A percentile compares a stretch with the other conserved stretches of the same genome.
phyloP scores from a whole-genome alignment of 2,888 invertebrate genomes.

The Dicyrtoma fusca region DNA sequence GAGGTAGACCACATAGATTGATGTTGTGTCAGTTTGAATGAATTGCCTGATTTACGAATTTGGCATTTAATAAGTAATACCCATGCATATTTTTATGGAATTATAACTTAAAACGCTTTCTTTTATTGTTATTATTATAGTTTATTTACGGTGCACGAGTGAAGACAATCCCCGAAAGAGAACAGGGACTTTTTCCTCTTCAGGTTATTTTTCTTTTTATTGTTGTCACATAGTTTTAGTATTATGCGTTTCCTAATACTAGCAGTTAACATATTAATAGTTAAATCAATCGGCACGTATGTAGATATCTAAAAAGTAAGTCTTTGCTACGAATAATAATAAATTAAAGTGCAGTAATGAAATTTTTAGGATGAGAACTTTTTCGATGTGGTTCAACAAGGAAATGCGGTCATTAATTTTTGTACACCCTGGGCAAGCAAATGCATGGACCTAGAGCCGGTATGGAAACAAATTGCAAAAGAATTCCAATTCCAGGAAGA shows the following conservation, averaged over 20 bases:
- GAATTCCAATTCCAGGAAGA: slow-evolving; percentile 67
- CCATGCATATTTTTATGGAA: too few species aligned
- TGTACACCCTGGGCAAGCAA: slow-evolving; percentile 87
- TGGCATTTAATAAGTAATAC: too few species aligned
- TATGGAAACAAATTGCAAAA: slow-evolving; percentile 80
- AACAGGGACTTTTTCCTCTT: slow-evolving; percentile 71
- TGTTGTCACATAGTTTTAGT: too few species aligned
- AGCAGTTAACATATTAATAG: too few species aligned
- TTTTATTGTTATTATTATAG: slow-evolving; percentile 18
- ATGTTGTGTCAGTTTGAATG: background rate
- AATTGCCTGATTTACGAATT: background rate
- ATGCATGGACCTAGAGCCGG: slow-evolving; percentile 69
- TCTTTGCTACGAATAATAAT: too few species aligned
- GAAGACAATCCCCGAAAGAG: slow-evolving; percentile 64
- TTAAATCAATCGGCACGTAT: too few species aligned
- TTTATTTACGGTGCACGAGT: slow-evolving; percentile 54
- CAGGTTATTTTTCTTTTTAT: too few species aligned
- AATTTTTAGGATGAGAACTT: slow-evolving; percentile 78
- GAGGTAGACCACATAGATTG: slow-evolving; percentile 39
- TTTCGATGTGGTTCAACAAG: slow-evolving; percentile 70
- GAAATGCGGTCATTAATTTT: slow-evolving; percentile 87
- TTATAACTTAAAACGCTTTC: background rate
- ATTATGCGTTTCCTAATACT: too few species aligned
- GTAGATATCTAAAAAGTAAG: too few species aligned
- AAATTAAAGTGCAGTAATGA: too few species aligned